Evolutionary conservation across 2,113 vertebrate genomes (phyloP), one percentile per base, ranked within the genome.

Genomic region (Phalacrocorax carbo): DNA sequence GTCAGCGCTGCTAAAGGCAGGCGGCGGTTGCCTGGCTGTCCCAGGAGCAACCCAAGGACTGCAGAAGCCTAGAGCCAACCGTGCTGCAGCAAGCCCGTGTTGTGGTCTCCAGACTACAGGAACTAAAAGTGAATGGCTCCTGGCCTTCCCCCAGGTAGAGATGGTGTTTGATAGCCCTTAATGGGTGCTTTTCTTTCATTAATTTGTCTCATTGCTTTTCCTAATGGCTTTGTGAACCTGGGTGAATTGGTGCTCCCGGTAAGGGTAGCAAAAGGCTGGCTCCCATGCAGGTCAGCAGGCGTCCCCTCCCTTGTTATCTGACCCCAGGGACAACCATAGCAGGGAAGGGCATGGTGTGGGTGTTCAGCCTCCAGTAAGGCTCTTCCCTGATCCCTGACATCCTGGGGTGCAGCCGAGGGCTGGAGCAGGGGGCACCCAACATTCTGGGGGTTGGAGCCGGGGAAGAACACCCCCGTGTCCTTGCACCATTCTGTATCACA

Each of bases 141-240:
- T 58, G 70, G 70, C 75, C 57, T 91, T 91, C 87, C 61, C 73
- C 19, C 44, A 40, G 84, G 66, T 54, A 79, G 62, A 85, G 84
- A 89, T 69, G 61, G 91, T 77, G 73, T 82, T 76, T 91, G 84
- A 93, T 87, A 85, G 84, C 36, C 52, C 81, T 87, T 95, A 96
- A 95, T 65, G 84, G 89, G 51, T 76, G 73, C 61, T 95, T 96
- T 94, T 89, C 73, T 91, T 85, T 72, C 65, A 82, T 79, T 96
- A 87, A 79, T 93, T 93, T 89, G 69, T 89, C 75, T 87, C 83
- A 95, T 82, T 92, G 68, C 62, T 86, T 95, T 88, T 95, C 58
- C 64, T 96, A 95, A 96, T 85, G 70, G 70, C 62, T 95, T 85
- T 94, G 73, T 91, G 84, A 95, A 48, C 36, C 19, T 7, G 75